Base-by-base conservation (phyloP, 2,113 vertebrate species). In the Lucifuga dentata region DNA sequence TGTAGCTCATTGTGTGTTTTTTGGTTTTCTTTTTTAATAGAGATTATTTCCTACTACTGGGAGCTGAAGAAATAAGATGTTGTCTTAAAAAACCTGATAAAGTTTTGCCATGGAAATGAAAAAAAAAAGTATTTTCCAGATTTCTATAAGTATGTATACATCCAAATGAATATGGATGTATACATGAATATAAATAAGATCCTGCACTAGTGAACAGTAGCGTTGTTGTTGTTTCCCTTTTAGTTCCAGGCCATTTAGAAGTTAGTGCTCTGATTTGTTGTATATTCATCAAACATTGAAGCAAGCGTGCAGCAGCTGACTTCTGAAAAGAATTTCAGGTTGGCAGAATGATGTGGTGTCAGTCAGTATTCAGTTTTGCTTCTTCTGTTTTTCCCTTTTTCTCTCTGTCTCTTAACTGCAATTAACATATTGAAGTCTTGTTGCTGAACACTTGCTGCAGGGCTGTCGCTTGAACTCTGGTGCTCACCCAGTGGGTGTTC, bases 401-500 rank as follows among this genome's bases (percentile, higher is more conserved):
- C 1, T 48, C 15, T 19, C 5, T 23, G 3, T 70, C 63, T 38
- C 41, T 24, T 26, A 11, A 43, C 13, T 74, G 20, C 12, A 63
- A 21, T 58, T 60, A 36, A 59, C 73, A 55, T 64, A 50, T 58
- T 24, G 9, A 7, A 33, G 52, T 19, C 11, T 20, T 13, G 13
- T 43, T 40, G 23, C 33, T 26, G 48, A 60, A 49, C 7, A 10
- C 20, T 40, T n/a, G n/a, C n/a, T n/a, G n/a, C n/a, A n/a, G n/a
- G n/a, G n/a, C n/a, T 17, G 56, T 57, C 62, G 24, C 16, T 21
- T 35, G 41, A 43, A 3, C 38, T 45, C 13, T 59, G 13, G 20
- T 51, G 45, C 12, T 24, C 12, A 10, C 45, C 19, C 52, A 61
- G 62, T 56, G 58, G 59, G 49, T 33, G 56, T 67, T 55, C 61